Evolutionary conservation across 1,140 invertebrate species (phyloP).

Genomic region (Drosophila erecta): DNA sequence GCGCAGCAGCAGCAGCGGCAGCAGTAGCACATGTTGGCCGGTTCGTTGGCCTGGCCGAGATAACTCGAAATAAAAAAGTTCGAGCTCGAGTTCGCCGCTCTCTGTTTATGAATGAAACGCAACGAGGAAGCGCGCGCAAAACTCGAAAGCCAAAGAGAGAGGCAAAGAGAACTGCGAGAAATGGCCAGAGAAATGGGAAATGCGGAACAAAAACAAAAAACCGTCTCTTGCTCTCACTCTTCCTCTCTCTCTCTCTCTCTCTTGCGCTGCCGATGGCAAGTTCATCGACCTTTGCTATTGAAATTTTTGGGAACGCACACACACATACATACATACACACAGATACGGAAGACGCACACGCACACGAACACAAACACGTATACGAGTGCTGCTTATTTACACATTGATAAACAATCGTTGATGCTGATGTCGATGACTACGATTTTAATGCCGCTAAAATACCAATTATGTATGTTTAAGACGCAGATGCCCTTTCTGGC

Average conservation of each 20-base stretch:
- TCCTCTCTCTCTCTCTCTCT: constrained; percentile 5
- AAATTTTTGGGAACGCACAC: constrained; percentile 81
- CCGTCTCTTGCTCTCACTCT: constrained; percentile 7
- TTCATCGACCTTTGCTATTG: constrained; percentile 85
- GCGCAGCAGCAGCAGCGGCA: background rate
- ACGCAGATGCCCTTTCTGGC: constrained; percentile 16
- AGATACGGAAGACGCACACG: constrained; percentile 23
- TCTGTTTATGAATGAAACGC: constrained; percentile 83
- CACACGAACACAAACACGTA: constrained; percentile 31
- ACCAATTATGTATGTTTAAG: background rate
- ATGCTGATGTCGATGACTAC: constrained; percentile 55
- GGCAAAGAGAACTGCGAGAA: constrained; percentile 21
- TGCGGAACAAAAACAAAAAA: constrained; percentile 10
- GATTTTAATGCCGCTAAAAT: constrained; percentile 25
- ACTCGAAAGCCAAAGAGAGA: constrained; percentile 27
- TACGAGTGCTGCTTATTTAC: constrained; percentile 59
- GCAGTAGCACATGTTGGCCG: constrained; percentile 59
- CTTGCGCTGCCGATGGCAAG: constrained; percentile 31
- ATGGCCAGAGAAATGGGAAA: constrained; percentile 5
- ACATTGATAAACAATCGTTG: constrained; percentile 81
- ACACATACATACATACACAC: constrained; percentile 7
- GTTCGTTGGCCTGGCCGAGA: constrained; percentile 81
- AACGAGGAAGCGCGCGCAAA: constrained; percentile 72
- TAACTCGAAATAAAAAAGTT: constrained; percentile 27
- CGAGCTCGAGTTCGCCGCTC: constrained; percentile 50